A percentile compares a stretch with the other conserved stretches of the same genome.
Conservation (phyloP, 2,888 invertebrate species). For the Nasonia oneida region DNA sequence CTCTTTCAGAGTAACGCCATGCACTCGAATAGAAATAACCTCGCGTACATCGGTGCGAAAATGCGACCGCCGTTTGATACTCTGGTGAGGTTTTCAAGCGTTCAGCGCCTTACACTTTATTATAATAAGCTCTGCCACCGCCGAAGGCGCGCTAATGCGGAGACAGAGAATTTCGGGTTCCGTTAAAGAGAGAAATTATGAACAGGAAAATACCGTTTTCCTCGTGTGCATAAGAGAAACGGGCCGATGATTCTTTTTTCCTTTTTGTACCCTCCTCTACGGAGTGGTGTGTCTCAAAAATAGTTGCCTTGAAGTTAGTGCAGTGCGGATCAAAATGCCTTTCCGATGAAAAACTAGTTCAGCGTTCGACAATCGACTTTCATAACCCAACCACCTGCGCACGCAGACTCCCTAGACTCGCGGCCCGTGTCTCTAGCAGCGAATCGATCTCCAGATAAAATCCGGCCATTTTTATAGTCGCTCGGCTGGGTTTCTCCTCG, state of each 20-base stretch:
- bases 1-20: neutral
- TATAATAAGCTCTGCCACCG: neutral
- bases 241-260: neutral
- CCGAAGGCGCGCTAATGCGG: neutral
- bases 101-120: neutral
- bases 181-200: neutral
- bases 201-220: constrained; percentile 16
- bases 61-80: neutral
- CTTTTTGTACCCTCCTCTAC: neutral
- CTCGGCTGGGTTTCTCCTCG: neutral
- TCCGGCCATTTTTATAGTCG: neutral
- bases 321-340: too few species aligned
- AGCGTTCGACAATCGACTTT: neutral
- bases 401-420: neutral
- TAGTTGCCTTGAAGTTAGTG: too few species aligned
- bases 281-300: too few species aligned
- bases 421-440: neutral
- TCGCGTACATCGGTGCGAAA: neutral
- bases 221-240: neutral
- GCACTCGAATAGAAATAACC: neutral
- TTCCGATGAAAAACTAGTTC: neutral
- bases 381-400: neutral
- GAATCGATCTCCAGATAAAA: neutral
- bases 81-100: neutral
- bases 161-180: neutral